Percentiles rank a stretch among this genome's conserved stretches.
Evolutionary conservation across 2,797 vertebrate species (phyloP).

Genomic region (Champsocephalus gunnari): DNA sequence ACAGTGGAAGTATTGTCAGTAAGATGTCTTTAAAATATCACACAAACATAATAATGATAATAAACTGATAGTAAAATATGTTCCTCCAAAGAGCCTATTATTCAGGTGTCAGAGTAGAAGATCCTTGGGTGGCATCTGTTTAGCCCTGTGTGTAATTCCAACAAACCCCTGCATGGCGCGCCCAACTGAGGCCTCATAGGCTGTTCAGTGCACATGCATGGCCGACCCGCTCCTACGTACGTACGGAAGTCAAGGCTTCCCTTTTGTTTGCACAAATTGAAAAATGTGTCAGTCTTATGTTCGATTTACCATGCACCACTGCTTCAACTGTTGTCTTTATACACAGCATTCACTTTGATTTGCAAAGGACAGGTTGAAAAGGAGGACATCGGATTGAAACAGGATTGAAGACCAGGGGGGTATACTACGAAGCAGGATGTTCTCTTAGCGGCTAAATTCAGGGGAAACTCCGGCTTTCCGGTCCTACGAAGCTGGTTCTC

Average conservation of each 20-base stretch:
- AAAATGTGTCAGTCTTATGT: slow-evolving; percentile 55
- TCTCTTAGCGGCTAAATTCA: too few relatives aligned
- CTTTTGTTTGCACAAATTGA: slow-evolving; percentile 65
- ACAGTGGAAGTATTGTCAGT: slow-evolving; percentile 51
- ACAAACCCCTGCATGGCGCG: slow-evolving; percentile 44
- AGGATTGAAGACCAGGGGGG: slow-evolving; percentile 15
- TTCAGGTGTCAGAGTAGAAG: slow-evolving; percentile 62
- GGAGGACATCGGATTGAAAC: slow-evolving; percentile 16
- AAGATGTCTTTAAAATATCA: slow-evolving; percentile 57
- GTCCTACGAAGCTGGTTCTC: too few relatives aligned
- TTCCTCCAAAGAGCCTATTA: slow-evolving; percentile 58
- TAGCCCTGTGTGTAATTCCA: slow-evolving; percentile 48
- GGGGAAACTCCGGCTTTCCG: too few relatives aligned
- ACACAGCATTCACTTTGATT: slow-evolving; percentile 25
- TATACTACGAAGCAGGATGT: too few relatives aligned
- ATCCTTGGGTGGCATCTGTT: slow-evolving; percentile 66
- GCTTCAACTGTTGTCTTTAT: slow-evolving; percentile 50
- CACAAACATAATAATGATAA: slow-evolving; percentile 33
- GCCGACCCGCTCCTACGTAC: slow-evolving; percentile 37
- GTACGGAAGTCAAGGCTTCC: slow-evolving; percentile 67
- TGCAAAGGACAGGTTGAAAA: slow-evolving; percentile 19
- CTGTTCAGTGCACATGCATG: slow-evolving; percentile 37
- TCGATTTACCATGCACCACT: slow-evolving; percentile 44
- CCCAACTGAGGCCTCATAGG: slow-evolving; percentile 52
- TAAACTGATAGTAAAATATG: slow-evolving; percentile 63